Evolutionary conservation across 2,888 invertebrate species (phyloP).

Genomic region (Cotesia congregata): DNA sequence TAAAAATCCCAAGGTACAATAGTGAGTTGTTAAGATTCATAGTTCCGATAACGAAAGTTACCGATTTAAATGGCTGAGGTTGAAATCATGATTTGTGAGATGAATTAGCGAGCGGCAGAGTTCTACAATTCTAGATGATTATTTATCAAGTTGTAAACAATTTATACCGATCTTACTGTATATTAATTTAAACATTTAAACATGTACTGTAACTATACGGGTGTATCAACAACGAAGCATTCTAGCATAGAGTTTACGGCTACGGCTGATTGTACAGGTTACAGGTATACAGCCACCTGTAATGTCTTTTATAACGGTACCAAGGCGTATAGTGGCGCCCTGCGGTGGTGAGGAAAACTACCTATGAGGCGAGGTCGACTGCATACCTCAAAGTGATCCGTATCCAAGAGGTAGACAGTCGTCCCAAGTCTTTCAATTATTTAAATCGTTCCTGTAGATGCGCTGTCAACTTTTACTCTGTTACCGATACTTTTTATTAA

Average conservation of each 20-base stretch:
- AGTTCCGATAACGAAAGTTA: neutral
- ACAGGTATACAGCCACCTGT: slow-evolving; percentile 59
- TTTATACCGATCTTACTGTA: neutral
- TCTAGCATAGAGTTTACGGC: neutral
- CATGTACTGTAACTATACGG: too few relatives aligned
- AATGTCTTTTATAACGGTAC: slow-evolving; percentile 63
- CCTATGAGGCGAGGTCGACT: slow-evolving; percentile 69
- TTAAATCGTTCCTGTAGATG: slow-evolving; percentile 45
- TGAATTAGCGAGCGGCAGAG: neutral
- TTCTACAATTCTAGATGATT: neutral
- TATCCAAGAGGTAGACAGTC: slow-evolving; percentile 61
- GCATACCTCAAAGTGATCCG: slow-evolving; percentile 67
- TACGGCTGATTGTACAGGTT: slow-evolving; percentile 7
- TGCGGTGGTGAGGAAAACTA: slow-evolving; percentile 51
- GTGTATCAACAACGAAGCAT: neutral
- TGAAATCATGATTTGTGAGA: neutral
- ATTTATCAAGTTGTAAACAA: neutral
- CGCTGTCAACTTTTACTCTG: slow-evolving; percentile 33
- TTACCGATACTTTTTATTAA: neutral
- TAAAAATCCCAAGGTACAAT: neutral
- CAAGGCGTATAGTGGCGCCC: slow-evolving; percentile 50
- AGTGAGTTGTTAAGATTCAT: neutral
- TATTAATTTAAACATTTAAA: too few relatives aligned
- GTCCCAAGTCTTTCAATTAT: slow-evolving; percentile 50
- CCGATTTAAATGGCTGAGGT: neutral